Evolutionary conservation across 2,888 invertebrate genomes (phyloP), one percentile per base, ranked within the genome.

Genomic region (Scrobipalpa costella): DNA sequence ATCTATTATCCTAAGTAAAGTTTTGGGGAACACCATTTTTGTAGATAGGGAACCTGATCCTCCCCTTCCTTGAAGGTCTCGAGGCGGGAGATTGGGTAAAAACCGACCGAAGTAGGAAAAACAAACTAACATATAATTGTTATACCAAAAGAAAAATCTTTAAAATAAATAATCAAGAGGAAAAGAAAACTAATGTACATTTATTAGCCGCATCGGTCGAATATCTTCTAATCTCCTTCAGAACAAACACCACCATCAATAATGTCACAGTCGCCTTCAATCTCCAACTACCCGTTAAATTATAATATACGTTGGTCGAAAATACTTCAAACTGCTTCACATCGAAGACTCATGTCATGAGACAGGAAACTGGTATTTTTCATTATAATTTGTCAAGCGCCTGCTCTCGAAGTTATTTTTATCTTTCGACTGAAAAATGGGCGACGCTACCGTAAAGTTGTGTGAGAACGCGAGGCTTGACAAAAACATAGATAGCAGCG

Each of bases 341-440:
- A 17, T n/a, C n/a, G 55, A 55, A 2, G 11, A 34, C n/a, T n/a
- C n/a, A n/a, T n/a, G n/a, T n/a, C 33, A n/a, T 6, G 27, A n/a
- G 55, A 34, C 55, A 55, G 33, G 55, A 55, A 55, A 27, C 34
- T 15, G 34, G 27, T 34, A 15, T n/a, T 7, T 55, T 55, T 55
- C 55, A 34, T 55, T 49, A 49, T 27, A 55, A 55, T 11, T n/a
- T 55, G 13, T 27, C 27, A 15, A 34, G 55, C 15, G 34, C 34
- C 13, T n/a, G 34, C n/a, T 34, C n/a, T 34, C 34, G 27, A 55
- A n/a, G 34, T 55, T 55, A 55, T 55, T 55, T 55, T 55, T 34
- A 34, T 55, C 55, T 33, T 34, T 33, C 34, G 33, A 7, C 34
- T 15, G 21, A 21, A 21, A 52, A 27, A 52, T 52, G 27, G 3